phyloP scores from a whole-genome alignment of 2,113 vertebrate species.

The Bothrops jararaca region DNA sequence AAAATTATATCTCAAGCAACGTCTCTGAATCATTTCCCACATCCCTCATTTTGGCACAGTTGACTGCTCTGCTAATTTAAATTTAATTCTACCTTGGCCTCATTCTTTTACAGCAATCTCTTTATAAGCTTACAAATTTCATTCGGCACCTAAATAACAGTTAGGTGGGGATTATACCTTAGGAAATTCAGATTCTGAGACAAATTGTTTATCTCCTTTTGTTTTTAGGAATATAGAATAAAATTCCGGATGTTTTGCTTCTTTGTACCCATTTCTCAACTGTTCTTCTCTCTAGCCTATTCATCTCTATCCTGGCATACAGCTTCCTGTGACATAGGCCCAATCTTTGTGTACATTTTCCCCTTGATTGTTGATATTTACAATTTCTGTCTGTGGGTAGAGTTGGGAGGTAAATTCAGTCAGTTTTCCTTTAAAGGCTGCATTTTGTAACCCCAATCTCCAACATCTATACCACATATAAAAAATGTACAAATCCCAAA shows the following conservation, averaged over 20 bases:
- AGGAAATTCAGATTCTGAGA: background rate
- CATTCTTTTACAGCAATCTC: conserved; percentile 50
- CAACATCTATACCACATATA: background rate
- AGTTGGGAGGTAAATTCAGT: background rate
- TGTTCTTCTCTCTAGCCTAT: too few relatives aligned
- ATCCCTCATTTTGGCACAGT: background rate
- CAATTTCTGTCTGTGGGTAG: background rate
- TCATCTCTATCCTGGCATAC: background rate
- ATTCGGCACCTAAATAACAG: background rate
- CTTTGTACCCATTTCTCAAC: background rate
- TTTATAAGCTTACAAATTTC: conserved; percentile 17
- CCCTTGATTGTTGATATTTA: background rate
- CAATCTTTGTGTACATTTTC: background rate
- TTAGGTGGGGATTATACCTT: background rate
- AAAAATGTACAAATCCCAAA: background rate
- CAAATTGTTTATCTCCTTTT: background rate
- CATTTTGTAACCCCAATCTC: background rate
- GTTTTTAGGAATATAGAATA: background rate
- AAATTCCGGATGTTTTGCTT: background rate
- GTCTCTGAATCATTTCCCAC: conserved; percentile 45
- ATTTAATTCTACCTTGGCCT: conserved; percentile 42
- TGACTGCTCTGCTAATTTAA: conserved; percentile 61
- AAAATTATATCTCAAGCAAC: conserved; percentile 41
- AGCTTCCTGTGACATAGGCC: background rate
- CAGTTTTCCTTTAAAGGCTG: background rate